phyloP scores from a whole-genome alignment of 1,140 invertebrate genomes.

The Vanessa atalanta region DNA sequence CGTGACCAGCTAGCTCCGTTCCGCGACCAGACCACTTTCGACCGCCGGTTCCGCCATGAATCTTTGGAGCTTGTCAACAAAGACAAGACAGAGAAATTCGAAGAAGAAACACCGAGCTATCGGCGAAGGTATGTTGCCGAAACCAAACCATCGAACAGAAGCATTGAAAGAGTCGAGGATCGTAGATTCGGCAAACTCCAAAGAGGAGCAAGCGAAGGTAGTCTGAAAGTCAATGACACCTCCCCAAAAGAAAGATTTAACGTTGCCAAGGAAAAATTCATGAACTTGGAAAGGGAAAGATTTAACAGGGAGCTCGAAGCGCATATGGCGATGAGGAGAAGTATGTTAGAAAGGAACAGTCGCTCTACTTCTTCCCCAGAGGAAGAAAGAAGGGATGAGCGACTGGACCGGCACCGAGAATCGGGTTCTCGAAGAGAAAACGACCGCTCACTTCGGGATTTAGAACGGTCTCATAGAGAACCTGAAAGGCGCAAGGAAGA shows the following conservation, averaged over 20 bases:
- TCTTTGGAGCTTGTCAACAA: conserved; percentile 66
- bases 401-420: conserved; percentile 70
- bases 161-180: conserved; percentile 71
- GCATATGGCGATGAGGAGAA: conserved; percentile 76
- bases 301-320: conserved; percentile 80
- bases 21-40: conserved; percentile 67
- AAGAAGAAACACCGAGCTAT: conserved; percentile 60
- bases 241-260: conserved; percentile 89
- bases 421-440: conserved; percentile 65
- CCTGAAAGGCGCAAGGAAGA: conserved; percentile 70
- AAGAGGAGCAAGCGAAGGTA: conserved; percentile 71
- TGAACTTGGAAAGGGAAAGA: conserved; percentile 87
- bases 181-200: conserved; percentile 70
- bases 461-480: conserved; percentile 69
- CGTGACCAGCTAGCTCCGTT: conserved; percentile 66
- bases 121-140: conserved; percentile 68
- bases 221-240: conserved; percentile 71
- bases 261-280: conserved; percentile 91
- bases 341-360: conserved; percentile 76
- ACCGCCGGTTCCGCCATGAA: conserved; percentile 70
- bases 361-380: conserved; percentile 79
- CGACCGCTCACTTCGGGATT: conserved; percentile 68
- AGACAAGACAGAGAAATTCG: conserved; percentile 64
- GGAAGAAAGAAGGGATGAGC: conserved; percentile 75
- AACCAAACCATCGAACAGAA: conserved; percentile 70